Conservation (phyloP, 2,888 invertebrate species). For the Parnassius glacialis region DNA sequence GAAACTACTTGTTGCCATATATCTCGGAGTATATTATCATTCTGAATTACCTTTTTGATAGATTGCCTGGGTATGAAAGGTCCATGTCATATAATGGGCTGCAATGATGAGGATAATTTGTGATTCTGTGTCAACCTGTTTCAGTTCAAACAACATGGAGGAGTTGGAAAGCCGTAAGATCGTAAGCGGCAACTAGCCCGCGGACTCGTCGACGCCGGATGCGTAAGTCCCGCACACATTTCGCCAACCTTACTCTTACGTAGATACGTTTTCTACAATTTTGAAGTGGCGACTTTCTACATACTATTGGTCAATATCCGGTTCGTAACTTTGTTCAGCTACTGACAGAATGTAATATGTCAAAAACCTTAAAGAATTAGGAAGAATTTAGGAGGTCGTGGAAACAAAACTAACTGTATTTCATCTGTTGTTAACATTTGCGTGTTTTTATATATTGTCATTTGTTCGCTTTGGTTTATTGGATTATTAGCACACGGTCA, state of each 20-base stretch:
- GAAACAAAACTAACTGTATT: background rate
- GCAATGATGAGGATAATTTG: background rate
- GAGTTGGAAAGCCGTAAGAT: conserved; percentile 77
- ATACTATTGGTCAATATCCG: background rate
- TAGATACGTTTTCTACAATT: background rate
- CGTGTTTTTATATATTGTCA: background rate
- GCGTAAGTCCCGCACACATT: conserved; percentile 1
- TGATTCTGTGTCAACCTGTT: background rate
- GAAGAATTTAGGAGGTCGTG: background rate
- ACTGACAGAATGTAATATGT: conserved; percentile 4
- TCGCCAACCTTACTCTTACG: background rate
- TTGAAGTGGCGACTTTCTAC: conserved; percentile 2
- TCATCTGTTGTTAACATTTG: background rate
- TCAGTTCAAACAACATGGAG: conserved; percentile 75
- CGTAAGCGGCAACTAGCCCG: conserved; percentile 73
- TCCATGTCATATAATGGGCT: too few relatives aligned
- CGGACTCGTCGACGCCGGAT: conserved; percentile 33
- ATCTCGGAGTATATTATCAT: too few relatives aligned
- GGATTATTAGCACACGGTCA: background rate
- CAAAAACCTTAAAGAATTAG: background rate
- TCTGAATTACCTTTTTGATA: too few relatives aligned
- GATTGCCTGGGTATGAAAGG: too few relatives aligned
- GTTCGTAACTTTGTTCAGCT: background rate
- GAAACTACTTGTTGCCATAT: too few relatives aligned
- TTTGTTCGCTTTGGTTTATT: background rate